Conservation (phyloP, 2,888 invertebrate genomes). For the Pegoplata infirma region DNA sequence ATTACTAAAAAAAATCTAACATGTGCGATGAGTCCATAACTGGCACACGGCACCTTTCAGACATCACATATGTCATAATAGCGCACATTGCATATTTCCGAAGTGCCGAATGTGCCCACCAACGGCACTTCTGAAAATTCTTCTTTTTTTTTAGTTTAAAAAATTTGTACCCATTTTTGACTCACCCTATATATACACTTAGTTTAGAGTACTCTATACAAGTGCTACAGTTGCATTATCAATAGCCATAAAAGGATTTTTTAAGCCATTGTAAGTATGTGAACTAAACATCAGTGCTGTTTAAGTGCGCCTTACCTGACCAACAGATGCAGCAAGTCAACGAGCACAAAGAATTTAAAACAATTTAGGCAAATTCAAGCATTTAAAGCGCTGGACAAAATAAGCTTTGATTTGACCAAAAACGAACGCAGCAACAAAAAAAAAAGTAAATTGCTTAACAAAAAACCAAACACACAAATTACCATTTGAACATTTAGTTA, state of each 20-base stretch:
- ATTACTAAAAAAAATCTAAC: too few relatives aligned
- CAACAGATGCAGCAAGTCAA: constrained; percentile 58
- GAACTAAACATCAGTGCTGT: constrained; percentile 41
- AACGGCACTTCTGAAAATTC: too few relatives aligned
- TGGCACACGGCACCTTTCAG: too few relatives aligned
- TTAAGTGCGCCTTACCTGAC: not conserved
- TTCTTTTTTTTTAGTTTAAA: too few relatives aligned
- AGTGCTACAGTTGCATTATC: constrained; percentile 62
- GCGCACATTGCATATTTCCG: too few relatives aligned
- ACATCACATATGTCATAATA: too few relatives aligned
- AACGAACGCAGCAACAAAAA: constrained; percentile 1
- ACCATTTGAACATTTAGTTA: constrained; percentile 44
- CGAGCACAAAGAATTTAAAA: constrained; percentile 52
- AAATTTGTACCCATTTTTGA: too few relatives aligned
- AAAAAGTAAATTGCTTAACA: not conserved
- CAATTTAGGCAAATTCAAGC: constrained; percentile 54
- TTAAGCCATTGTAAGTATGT: constrained; percentile 55
- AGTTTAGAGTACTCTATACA: constrained; percentile 23
- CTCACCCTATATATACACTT: too few relatives aligned
- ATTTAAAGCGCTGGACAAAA: constrained; percentile 21
- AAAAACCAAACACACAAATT: constrained; percentile 33
- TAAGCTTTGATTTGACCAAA: constrained; percentile 32
- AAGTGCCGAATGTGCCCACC: too few relatives aligned
- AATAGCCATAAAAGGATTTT: constrained; percentile 60
- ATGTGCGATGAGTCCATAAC: too few relatives aligned